A percentile compares a stretch with the other conserved stretches of the same genome.
Evolutionary conservation across 2,888 invertebrate species (phyloP).

Genomic region (Acanthosepion lycidas): DNA sequence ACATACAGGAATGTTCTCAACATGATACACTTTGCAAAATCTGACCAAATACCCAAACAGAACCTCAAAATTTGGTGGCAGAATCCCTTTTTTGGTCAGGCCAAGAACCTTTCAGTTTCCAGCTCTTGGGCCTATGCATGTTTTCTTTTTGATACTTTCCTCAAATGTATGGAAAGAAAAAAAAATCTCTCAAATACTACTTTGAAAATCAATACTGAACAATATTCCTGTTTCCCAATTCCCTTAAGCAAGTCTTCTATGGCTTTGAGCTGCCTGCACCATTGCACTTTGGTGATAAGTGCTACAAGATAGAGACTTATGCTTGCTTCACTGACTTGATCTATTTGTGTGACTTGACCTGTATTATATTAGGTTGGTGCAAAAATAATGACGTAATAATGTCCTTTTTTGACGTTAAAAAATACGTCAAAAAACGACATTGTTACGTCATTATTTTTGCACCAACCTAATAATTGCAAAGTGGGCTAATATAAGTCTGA

Average conservation of each 20-base stretch:
- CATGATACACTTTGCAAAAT: no score
- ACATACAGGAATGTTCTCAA: no score
- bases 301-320: not conserved
- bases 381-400: no score
- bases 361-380: no score
- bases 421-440: no score
- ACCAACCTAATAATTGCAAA: no score
- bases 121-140: no score
- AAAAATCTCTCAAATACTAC: not conserved
- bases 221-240: not conserved
- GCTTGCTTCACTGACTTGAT: not conserved
- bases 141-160: not conserved
- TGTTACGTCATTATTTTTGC: no score
- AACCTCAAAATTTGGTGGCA: not conserved
- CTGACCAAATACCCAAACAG: not conserved
- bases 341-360: not conserved
- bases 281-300: slow-evolving; percentile 18
- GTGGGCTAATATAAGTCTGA: not conserved
- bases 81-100: no score
- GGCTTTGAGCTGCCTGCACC: not conserved
- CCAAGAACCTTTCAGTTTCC: no score
- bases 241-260: slow-evolving; percentile 6
- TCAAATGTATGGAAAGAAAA: not conserved
- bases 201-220: not conserved
- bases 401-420: no score